Conservation (phyloP, 2,113 vertebrate genomes). For the Anser cygnoides region DNA sequence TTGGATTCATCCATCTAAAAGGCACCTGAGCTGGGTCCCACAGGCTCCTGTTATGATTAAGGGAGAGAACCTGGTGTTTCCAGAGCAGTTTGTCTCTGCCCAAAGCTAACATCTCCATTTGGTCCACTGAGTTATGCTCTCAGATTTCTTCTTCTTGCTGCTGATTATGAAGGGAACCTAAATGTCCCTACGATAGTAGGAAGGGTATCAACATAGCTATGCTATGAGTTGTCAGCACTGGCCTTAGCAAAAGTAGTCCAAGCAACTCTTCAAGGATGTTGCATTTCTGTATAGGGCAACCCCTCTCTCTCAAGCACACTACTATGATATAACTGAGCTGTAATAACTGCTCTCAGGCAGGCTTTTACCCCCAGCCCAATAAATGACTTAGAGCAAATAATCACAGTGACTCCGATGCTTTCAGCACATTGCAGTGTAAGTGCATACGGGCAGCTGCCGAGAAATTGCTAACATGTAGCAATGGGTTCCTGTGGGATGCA, state of each 20-base stretch:
- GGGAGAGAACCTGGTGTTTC: not conserved
- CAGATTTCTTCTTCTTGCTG: not conserved
- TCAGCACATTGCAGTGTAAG: not conserved
- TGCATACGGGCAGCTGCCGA: not conserved
- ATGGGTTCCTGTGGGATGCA: not conserved
- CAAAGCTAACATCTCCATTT: not conserved
- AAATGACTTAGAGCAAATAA: not conserved
- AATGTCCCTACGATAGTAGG: not conserved
- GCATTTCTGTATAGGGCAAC: not conserved
- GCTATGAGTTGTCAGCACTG: not conserved
- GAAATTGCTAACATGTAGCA: not conserved
- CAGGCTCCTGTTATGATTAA: not conserved
- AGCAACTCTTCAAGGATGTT: not conserved
- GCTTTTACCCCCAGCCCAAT: not conserved
- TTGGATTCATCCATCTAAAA: not conserved
- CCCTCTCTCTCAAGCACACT: not conserved
- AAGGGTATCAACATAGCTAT: not conserved
- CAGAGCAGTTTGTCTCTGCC: not conserved
- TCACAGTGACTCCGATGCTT: not conserved
- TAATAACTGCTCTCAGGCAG: not conserved
- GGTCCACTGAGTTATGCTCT: not conserved
- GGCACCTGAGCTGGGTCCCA: not conserved
- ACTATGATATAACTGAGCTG: not conserved
- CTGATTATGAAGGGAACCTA: not conserved
- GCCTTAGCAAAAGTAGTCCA: not conserved